phyloP scores from a whole-genome alignment of 2,113 vertebrate genomes.

The Coracopsis vasa region DNA sequence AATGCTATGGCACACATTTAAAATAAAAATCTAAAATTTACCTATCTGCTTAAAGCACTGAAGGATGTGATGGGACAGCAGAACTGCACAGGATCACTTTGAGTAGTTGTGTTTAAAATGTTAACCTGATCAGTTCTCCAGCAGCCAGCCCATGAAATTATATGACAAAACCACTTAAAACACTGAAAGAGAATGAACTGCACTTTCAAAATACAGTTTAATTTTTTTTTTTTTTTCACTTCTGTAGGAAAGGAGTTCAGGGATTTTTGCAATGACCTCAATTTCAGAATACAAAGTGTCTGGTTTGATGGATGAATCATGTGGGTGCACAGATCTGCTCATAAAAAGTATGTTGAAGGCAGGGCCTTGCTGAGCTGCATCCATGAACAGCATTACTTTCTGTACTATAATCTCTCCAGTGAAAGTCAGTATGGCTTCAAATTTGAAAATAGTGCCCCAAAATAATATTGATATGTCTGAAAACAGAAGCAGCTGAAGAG shows the following conservation, averaged over 20 bases:
- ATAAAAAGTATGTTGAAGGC: not conserved
- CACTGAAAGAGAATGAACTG: not conserved
- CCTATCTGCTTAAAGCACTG: not conserved
- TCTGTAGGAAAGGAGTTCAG: not conserved
- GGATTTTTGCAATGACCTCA: rapidly evolving
- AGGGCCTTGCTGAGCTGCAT: not conserved
- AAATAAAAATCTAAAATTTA: not conserved
- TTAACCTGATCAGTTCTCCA: not conserved
- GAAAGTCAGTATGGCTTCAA: not conserved
- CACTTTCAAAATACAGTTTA: not conserved
- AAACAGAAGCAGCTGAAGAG: not conserved
- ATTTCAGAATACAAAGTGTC: not conserved
- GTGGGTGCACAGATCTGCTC: not conserved
- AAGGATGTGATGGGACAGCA: not conserved
- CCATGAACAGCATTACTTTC: not conserved
- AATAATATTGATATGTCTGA: not conserved
- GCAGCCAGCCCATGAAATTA: not conserved
- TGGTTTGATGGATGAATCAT: not conserved
- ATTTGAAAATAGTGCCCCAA: not conserved
- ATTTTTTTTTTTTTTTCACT: not conserved
- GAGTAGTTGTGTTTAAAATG: not conserved
- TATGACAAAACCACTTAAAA: not conserved
- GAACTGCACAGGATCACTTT: not conserved
- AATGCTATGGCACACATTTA: not conserved
- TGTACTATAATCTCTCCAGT: not conserved